Base-by-base conservation (phyloP, 2,113 vertebrate species). In the Fregata magnificens region DNA sequence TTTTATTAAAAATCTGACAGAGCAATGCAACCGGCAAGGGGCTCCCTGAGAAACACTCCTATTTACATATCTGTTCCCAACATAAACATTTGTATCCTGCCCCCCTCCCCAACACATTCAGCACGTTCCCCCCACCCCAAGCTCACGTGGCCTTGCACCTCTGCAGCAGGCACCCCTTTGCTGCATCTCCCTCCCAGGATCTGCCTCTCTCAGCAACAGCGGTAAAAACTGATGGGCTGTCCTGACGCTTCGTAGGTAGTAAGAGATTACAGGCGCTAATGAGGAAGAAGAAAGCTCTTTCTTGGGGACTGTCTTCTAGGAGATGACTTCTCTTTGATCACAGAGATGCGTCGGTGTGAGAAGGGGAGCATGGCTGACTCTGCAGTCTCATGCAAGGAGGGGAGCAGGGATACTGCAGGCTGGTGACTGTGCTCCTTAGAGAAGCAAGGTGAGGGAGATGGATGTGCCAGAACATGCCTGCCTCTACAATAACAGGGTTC, bases 321-420 rank as follows among this genome's bases (percentile, higher is more conserved):
- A 91, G 47, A 56, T 89, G 77, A 89, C 69, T 91, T 87, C 56
- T 76, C n/a, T 97, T 95, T 95, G 95, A 97, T 97, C 95, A 94
- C 61, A 52, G 58, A 83, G 79, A 84, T 82, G 40, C 89, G n/a
- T 50, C 5, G 8, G 32, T 72, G 34, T 0, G 2, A 78, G 69
- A 84, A 94, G 11, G 22, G 24, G n/a, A 94, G 69, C 16, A 1
- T 5, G 65, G 40, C 73, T 82, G 74, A 67, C 31, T 80, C n/a
- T 45, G 38, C 7, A 53, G 45, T 10, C 61, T 36, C 44, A 65
- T 1, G 7, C 22, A 86, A 47, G 44, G 31, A 66, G 16, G 18
- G 44, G 34, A 90, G 28, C 26, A 74, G 56, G 13, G 12, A 89
- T 40, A 28, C 16, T 61, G 84, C 56, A 74, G 61, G 29, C 22